Base-by-base conservation (phyloP, 2,888 invertebrate genomes). In the Xestia rhomboidea region DNA sequence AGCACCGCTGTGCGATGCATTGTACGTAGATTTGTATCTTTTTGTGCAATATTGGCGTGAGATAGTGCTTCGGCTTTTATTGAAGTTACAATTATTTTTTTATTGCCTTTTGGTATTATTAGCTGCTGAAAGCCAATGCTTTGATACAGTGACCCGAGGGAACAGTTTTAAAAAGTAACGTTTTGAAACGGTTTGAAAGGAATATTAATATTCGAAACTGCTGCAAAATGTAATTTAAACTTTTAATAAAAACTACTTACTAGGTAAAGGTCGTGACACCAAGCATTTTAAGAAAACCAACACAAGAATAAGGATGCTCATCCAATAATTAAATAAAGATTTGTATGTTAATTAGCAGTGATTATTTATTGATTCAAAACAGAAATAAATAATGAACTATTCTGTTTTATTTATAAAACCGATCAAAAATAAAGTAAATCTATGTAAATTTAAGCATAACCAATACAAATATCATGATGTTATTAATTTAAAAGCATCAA, bases 1-100 rank as follows among this genome's bases (percentile, higher is more conserved):
- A 93, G 79, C 87, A 91, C 92, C 89, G 84, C 86, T 87, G 89
- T 81, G 89, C 80, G 83, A 85, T 86, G 83, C 82, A 83, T 78
- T 87, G 86, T 85, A 84, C 81, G 87, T 41, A 74, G 92, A 91
- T 82, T 62, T 79, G 78, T 92, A 93, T 94, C 93, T 64, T 84
- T 87, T 93, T 93, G 92, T 89, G 91, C 94, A 93, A 93, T 90
- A 91, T 91, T 92, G 90, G 86, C 91, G 92, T 92, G 93, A 91
- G 92, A 93, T 90, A 87, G 77, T 57, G 51, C 69, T 41, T 66
- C 81, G 82, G 76, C 77, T 77, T 79, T 89, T 86, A 62, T 81
- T 89, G 85, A 46, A 73, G 66, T 86, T 82, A 83, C 85, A 49
- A 71, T 70, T 44, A 66, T 71, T 64, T 69, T 69, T 73, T 38